Base-by-base conservation (phyloP, 2,797 vertebrate genomes). In the Adrianichthys oophorus region DNA sequence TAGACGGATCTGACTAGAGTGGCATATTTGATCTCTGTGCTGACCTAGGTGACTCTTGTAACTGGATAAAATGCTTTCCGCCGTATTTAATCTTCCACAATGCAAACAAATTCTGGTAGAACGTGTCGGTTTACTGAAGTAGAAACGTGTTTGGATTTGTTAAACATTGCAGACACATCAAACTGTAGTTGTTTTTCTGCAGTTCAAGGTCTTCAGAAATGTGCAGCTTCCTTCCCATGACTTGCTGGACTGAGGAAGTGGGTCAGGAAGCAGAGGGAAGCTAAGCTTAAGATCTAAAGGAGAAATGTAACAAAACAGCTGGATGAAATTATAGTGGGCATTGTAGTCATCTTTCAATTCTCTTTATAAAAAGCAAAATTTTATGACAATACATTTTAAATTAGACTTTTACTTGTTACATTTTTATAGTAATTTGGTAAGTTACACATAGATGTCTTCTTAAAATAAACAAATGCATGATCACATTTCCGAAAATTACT, bases 231-330 rank as follows among this genome's bases (percentile, higher is more conserved):
- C 65, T 70, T 76, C 51, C 59, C 60, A 61, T 72, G 56, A 62
- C 68, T 68, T 50, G 53, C 64, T 60, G 62, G 49, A 72, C 54
- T 66, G 56, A 84, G 85, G 88, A 92, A 92, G 83, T 90, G 78
- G 85, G 85, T 88, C 89, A 86, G 84, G 84, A 85, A 87, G 78
- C 75, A 65, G 68, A 79, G 59, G 83, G 77, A 82, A 90, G 83
- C 83, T 78, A 78, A 84, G 70, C 70, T 53, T 71, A 70, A 73
- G 80, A 84, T 72, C 60, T 67, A 58, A 79, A 61, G 76, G 74
- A 67, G 74, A 57, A 60, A 59, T 80, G 42, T 56, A 48, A 58
- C 57, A 76, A 55, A 57, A 41, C 68, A 79, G 63, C 70, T 55
- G 62, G 57, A 63, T 48, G 21, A 15, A 32, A 0, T 40, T 19